Base-by-base conservation (phyloP, 2,797 vertebrate species). In the Labeo calbasu region DNA sequence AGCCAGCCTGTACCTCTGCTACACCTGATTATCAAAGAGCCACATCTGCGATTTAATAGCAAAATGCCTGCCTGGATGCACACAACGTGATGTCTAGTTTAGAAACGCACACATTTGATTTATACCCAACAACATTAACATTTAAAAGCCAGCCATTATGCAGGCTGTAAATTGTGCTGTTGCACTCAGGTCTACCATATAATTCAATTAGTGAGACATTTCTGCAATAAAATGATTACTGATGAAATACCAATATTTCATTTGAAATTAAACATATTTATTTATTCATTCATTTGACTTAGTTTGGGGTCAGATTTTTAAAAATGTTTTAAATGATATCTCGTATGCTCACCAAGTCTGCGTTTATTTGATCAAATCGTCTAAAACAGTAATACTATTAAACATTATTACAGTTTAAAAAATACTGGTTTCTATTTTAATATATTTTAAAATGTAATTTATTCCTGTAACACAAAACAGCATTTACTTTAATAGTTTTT, bases 121-220 rank as follows among this genome's bases (percentile, higher is more conserved):
- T 77, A 43, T 59, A 61, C n/a, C 21, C 36, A 68, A 55, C 28
- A 15, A 40, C n/a, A 57, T 81, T 81, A 28, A 4, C 12, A 57
- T 40, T 21, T 43, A 5, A 8, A 57, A 57, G 11, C n/a, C 12
- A 81, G 1, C 23, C 8, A 17, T 46, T 10, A 57, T 14, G 9
- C 65, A 80, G 8, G 66, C 43, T 79, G 23, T 17, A 79, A 76
- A 84, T 76, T 77, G 61, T 68, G 23, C 78, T 68, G 32, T 82
- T 77, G 79, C 77, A 66, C 63, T 48, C 40, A 72, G 79, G 79
- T 68, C 69, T 77, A 77, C 32, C 32, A 36, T 36, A 36, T 36
- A 36, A 36, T 36, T 36, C 32, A 68, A 69, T 85, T 61, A 77
- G 21, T n/a, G 53, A 53, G 2, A 21, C 53, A 73, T 72, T 77